Conservation (phyloP, 1,140 invertebrate species). For the Hestina assimilis region DNA sequence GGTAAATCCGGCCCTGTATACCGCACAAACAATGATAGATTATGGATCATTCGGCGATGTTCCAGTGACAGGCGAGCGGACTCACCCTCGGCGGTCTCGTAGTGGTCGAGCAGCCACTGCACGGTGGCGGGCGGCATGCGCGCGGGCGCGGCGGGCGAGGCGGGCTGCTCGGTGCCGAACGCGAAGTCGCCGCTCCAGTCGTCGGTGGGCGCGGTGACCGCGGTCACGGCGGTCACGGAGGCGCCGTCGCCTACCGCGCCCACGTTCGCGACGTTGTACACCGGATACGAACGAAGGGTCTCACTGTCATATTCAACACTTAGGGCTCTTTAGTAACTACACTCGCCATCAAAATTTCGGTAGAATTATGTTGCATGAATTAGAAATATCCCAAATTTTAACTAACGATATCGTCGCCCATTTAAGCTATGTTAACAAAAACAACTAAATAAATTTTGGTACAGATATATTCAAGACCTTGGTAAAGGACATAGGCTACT, state of each 20-base stretch:
- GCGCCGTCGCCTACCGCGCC: constrained; percentile 26
- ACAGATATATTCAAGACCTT: too few species aligned
- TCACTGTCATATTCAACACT: constrained; percentile 36
- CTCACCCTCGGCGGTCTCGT: constrained; percentile 96
- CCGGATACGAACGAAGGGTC: constrained; percentile 52
- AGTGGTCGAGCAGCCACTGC: constrained; percentile 98
- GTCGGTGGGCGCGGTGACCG: constrained; percentile 30
- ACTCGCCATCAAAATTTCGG: too few species aligned
- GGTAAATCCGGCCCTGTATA: too few species aligned
- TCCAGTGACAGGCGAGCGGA: constrained; percentile 62
- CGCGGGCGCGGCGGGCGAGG: constrained; percentile 45
- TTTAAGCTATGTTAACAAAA: too few species aligned
- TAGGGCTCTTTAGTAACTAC: not conserved
- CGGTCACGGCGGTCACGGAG: constrained; percentile 36
- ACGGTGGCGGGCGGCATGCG: constrained; percentile 79
- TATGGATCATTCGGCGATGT: too few species aligned
- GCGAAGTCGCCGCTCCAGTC: constrained; percentile 39
- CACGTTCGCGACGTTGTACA: constrained; percentile 56
- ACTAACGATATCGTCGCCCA: too few species aligned
- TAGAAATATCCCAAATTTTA: too few species aligned
- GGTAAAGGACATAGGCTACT: too few species aligned
- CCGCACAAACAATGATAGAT: too few species aligned
- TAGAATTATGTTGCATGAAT: too few species aligned
- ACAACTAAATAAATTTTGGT: too few species aligned
- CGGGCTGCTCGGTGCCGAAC: constrained; percentile 38